A percentile compares a stretch with the other conserved stretches of the same genome.
These are phyloP conservation scores for Parnassius smintheus DNA, from an alignment of 2,888 invertebrate genomes.

Conservation along the genomic window DNA sequence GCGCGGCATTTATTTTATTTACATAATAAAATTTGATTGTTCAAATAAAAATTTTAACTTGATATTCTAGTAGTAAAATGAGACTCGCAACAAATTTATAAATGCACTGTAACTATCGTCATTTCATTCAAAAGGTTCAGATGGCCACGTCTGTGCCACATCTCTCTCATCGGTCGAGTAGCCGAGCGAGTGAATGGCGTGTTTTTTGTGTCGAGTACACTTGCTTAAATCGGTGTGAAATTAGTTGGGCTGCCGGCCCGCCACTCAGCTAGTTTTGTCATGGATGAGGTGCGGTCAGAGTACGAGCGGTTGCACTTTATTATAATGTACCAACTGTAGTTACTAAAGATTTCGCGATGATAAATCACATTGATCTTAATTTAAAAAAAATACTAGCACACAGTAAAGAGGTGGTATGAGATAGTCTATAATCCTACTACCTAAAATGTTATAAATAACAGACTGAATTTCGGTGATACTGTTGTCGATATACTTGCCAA, in stretches of 20 bases:
- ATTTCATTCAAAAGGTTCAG: conserved; percentile 1
- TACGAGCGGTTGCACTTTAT: conserved; percentile 34
- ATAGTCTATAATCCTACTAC: too few species aligned
- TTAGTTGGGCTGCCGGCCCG: conserved; percentile 58
- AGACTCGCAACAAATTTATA: background rate
- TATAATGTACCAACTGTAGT: too few species aligned
- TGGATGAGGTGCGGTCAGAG: conserved; percentile 36
- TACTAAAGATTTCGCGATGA: too few species aligned
- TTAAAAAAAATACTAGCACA: too few species aligned
- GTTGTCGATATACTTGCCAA: too few species aligned
- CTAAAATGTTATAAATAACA: too few species aligned
- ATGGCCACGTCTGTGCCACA: conserved; percentile 4
- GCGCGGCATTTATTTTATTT: too few species aligned
- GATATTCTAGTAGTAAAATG: conserved; percentile 1
- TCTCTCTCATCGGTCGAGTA: conserved; percentile 36
- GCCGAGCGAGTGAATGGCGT: conserved; percentile 63
- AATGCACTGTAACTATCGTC: background rate
- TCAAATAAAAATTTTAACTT: too few species aligned
- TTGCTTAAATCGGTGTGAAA: conserved; percentile 78
- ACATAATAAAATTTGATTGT: too few species aligned
- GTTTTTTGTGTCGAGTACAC: conserved; percentile 70
- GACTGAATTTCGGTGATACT: too few species aligned
- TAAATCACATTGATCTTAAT: too few species aligned
- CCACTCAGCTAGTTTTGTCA: conserved; percentile 41
- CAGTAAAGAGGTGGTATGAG: too few species aligned